These are phyloP conservation scores for Zophobas atratus DNA, from an alignment of 1,140 invertebrate genomes.

Conservation along the genomic window DNA sequence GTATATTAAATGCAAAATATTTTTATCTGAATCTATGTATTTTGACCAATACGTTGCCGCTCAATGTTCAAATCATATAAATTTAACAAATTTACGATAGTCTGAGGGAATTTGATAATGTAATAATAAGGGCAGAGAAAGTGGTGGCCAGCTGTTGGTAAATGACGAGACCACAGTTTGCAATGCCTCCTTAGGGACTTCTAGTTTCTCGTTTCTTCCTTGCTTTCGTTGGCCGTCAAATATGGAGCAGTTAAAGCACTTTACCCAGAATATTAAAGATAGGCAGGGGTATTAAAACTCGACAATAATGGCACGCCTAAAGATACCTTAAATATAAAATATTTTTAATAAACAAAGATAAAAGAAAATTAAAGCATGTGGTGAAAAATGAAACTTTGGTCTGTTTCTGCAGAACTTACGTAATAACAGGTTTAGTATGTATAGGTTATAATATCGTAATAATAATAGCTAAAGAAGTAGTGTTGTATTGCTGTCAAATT, in stretches of 20 bases:
- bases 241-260: constrained; percentile 31
- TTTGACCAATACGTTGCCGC: too few relatives aligned
- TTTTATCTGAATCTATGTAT: too few relatives aligned
- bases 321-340: background rate
- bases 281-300: background rate
- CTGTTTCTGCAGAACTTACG: too few relatives aligned
- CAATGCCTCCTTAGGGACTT: constrained; percentile 27
- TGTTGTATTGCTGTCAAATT: too few relatives aligned
- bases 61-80: background rate
- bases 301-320: background rate
- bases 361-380: background rate
- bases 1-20: too few relatives aligned
- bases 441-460: too few relatives aligned
- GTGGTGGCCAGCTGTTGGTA: constrained; percentile 28
- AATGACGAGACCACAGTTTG: constrained; percentile 22
- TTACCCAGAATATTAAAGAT: background rate
- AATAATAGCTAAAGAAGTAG: too few relatives aligned
- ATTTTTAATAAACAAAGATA: background rate
- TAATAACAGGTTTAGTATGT: too few relatives aligned
- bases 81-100: constrained; percentile 13
- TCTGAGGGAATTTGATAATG: constrained; percentile 14
- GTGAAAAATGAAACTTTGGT: too few relatives aligned
- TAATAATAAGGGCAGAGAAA: constrained; percentile 14
- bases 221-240: constrained; percentile 12
- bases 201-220: constrained; percentile 11